phyloP scores from a whole-genome alignment of 2,113 vertebrate species.

The Thalassarche chlororhynchos region DNA sequence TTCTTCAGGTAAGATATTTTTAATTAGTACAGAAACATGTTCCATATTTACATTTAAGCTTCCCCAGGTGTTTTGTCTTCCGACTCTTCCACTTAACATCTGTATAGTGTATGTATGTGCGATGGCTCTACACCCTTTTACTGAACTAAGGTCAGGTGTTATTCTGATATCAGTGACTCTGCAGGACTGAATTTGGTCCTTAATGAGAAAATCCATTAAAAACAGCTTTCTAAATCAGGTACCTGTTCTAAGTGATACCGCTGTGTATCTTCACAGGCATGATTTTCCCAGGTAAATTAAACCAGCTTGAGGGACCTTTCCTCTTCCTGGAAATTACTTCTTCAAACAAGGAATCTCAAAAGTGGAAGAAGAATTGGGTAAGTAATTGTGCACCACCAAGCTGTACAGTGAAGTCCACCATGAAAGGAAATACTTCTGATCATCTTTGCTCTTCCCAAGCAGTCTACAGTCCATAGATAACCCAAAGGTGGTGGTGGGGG shows the following conservation, averaged over 20 bases:
- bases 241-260: background rate
- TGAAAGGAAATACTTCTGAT: background rate
- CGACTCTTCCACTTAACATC: background rate
- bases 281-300: background rate
- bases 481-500: no score
- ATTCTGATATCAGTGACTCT: background rate
- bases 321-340: background rate
- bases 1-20: background rate
- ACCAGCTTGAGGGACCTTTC: background rate
- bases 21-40: background rate
- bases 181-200: background rate
- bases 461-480: background rate
- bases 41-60: background rate
- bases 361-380: background rate
- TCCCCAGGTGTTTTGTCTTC: background rate
- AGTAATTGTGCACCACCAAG: background rate
- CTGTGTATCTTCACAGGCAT: background rate
- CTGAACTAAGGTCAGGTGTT: background rate
- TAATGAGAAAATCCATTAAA: background rate
- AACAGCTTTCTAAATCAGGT: background rate
- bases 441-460: background rate
- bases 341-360: background rate
- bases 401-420: background rate
- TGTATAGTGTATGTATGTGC: background rate
- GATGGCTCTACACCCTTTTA: background rate